Conservation (phyloP, 1,140 invertebrate species). For the Drosophila azteca region DNA sequence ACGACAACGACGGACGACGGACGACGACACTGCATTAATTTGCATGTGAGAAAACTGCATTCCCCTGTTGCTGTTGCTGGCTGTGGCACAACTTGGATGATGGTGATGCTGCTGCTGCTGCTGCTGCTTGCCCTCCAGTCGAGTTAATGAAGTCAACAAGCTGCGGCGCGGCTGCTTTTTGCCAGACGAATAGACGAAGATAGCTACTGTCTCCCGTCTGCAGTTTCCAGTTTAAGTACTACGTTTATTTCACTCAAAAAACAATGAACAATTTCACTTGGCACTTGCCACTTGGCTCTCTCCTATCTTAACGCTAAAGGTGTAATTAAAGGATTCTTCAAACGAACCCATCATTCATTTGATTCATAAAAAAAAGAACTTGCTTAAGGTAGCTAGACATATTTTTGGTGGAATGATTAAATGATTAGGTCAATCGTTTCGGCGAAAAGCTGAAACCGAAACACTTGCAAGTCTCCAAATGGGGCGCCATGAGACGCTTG, state of each 20-base stretch:
- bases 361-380: neutral
- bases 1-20: slow-evolving; percentile 25
- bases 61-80: slow-evolving; percentile 20
- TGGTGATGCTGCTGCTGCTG: slow-evolving; percentile 25
- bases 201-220: slow-evolving; percentile 6
- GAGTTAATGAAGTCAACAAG: slow-evolving; percentile 79
- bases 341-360: neutral
- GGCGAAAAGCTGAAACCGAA: slow-evolving; percentile 16
- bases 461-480: slow-evolving; percentile 16
- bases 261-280: slow-evolving; percentile 6
- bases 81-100: slow-evolving; percentile 1
- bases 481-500: too few relatives aligned
- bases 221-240: too few relatives aligned
- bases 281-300: neutral
- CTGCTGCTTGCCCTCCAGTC: slow-evolving; percentile 33
- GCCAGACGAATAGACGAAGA: slow-evolving; percentile 5
- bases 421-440: too few relatives aligned
- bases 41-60: slow-evolving; percentile 68
- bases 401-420: too few relatives aligned
- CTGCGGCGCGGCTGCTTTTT: slow-evolving; percentile 65
- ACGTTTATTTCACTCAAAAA: slow-evolving; percentile 18
- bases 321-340: neutral
- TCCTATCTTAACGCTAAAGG: too few relatives aligned
- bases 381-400: neutral
- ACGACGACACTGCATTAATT: slow-evolving; percentile 71